These are phyloP conservation scores for Stomorhina lunata DNA, from an alignment of 2,888 invertebrate species.

Conservation along the genomic window DNA sequence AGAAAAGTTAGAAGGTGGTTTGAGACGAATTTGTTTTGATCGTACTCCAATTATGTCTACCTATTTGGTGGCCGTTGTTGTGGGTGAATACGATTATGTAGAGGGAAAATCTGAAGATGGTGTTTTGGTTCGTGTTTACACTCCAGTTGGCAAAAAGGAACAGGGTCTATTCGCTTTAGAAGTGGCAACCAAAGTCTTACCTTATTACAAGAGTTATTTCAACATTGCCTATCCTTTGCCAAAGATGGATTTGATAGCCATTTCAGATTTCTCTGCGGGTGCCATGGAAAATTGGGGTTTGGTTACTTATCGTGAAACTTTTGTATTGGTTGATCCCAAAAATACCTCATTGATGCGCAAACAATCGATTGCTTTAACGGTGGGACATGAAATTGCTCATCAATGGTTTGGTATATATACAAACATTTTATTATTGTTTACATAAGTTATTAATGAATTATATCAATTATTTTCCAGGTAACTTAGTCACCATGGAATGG, in stretches of 20 bases:
- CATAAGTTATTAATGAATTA: not conserved
- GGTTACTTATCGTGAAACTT: conserved; percentile 95
- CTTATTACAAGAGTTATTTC: conserved; percentile 97
- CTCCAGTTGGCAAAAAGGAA: conserved; percentile 93
- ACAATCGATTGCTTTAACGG: conserved; percentile 93
- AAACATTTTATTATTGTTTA: not conserved
- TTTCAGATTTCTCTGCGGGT: conserved; percentile 96
- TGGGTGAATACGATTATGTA: conserved; percentile 97
- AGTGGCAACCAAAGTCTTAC: conserved; percentile 94
- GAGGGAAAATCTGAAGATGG: conserved; percentile 92
- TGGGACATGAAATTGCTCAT: conserved; percentile 96
- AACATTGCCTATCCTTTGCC: conserved; percentile 96
- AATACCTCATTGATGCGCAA: conserved; percentile 92
- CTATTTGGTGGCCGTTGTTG: conserved; percentile 95
- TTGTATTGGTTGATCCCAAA: conserved; percentile 92
- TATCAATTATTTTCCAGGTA: conserved; percentile 81
- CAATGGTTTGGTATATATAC: conserved; percentile 93
- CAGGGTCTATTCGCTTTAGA: conserved; percentile 95
- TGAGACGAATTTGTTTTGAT: conserved; percentile 85
- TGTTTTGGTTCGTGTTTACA: conserved; percentile 89
- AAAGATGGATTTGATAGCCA: conserved; percentile 97
- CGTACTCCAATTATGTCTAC: conserved; percentile 97
- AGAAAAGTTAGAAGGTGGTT: conserved; percentile 80
- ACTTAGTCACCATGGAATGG: conserved; percentile 99
- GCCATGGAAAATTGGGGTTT: conserved; percentile 99